Evolutionary conservation across 2,797 vertebrate species (phyloP).

Genomic region (Kryptopterus vitreolus): DNA sequence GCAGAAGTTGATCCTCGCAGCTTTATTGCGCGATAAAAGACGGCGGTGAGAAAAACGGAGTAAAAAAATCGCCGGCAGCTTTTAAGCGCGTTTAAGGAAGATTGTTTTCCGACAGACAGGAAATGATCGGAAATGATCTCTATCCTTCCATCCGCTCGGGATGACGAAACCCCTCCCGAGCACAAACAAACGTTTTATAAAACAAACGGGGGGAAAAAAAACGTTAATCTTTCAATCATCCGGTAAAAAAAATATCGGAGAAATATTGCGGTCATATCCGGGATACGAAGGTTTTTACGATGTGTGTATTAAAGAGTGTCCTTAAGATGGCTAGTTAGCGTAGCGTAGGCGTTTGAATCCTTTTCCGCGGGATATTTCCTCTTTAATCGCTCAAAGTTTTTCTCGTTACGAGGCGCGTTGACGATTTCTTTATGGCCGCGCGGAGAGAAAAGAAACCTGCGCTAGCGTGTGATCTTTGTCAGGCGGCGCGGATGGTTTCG

Average conservation of each 20-base stretch:
- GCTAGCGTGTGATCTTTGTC: constrained; percentile 9
- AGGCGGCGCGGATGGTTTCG: constrained; percentile 14
- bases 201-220: not conserved
- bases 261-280: constrained; percentile 15
- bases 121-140: constrained; percentile 24
- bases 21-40: too few relatives aligned
- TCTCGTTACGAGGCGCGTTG: not conserved
- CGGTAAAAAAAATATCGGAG: not conserved
- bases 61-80: not conserved
- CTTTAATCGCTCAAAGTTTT: not conserved
- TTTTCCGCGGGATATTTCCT: not conserved
- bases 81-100: constrained; percentile 1
- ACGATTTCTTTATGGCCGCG: not conserved
- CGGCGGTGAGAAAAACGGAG: too few relatives aligned
- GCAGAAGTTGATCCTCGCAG: too few relatives aligned
- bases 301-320: too few relatives aligned
- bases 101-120: constrained; percentile 43
- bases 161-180: constrained; percentile 8
- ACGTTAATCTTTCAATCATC: too few relatives aligned
- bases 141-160: not conserved
- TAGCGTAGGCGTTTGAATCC: not conserved
- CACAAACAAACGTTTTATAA: not conserved
- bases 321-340: not conserved
- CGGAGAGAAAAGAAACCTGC: constrained; percentile 11
- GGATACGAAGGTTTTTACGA: too few relatives aligned